Percentiles rank a stretch among this genome's conserved stretches.
Conservation (phyloP, 2,888 invertebrate species). For the Lydus trimaculatus region DNA sequence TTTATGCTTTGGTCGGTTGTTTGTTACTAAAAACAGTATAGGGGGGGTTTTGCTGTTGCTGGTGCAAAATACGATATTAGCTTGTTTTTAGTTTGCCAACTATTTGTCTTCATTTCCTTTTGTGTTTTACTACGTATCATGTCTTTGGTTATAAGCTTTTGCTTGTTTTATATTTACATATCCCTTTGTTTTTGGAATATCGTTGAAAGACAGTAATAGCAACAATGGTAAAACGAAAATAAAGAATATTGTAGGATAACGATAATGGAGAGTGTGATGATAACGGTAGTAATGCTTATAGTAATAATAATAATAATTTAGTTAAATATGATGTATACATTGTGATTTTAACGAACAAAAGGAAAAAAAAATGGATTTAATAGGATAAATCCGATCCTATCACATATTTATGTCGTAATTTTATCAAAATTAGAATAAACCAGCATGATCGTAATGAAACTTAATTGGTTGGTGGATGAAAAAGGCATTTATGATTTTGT, state of each 20-base stretch:
- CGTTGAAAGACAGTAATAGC: background rate
- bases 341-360: background rate
- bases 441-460: background rate
- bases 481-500: background rate
- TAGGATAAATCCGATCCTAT: background rate
- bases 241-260: background rate
- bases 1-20: slow-evolving; percentile 11
- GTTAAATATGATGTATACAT: background rate
- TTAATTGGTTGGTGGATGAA: background rate
- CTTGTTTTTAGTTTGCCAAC: slow-evolving; percentile 10
- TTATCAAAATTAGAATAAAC: background rate
- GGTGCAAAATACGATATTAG: slow-evolving; percentile 5
- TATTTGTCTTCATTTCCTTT: slow-evolving; percentile 8
- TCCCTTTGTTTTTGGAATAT: background rate
- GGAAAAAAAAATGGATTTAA: background rate
- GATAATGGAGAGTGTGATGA: slow-evolving; percentile 3
- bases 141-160: slow-evolving; percentile 2
- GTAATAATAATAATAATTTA: background rate
- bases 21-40: background rate
- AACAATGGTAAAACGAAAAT: background rate
- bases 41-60: background rate
- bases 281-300: background rate
- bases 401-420: background rate
- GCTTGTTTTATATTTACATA: slow-evolving; percentile 1
- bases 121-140: background rate